Conservation (phyloP, 2,888 invertebrate species). For the Arrhopalites spinosus region DNA sequence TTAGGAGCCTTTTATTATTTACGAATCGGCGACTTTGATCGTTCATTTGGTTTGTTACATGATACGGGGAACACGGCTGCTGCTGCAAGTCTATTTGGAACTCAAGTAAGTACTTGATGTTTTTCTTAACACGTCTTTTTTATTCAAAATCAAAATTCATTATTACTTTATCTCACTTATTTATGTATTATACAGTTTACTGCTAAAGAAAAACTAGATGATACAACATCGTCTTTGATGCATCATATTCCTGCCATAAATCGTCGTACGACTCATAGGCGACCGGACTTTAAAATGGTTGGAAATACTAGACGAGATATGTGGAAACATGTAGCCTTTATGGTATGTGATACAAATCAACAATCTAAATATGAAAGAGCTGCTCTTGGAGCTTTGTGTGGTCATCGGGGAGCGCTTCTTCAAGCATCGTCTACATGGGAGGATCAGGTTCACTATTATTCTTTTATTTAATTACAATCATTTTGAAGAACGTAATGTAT, state of each 20-base stretch:
- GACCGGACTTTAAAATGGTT: slow-evolving; percentile 26
- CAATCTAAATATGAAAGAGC: slow-evolving; percentile 50
- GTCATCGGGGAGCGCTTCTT: slow-evolving; percentile 49
- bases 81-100: slow-evolving; percentile 45
- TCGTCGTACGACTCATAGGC: slow-evolving; percentile 38
- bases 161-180: no score
- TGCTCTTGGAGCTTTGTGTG: slow-evolving; percentile 47
- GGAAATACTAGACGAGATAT: slow-evolving; percentile 49
- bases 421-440: slow-evolving; percentile 51
- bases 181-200: no score
- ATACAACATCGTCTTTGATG: slow-evolving; percentile 19
- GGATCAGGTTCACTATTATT: slow-evolving; percentile 45
- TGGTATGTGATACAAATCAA: slow-evolving; percentile 51
- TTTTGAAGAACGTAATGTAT: background rate
- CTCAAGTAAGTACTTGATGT: no score
- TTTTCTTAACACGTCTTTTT: no score
- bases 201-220: slow-evolving; percentile 28
- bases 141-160: no score
- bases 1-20: slow-evolving; percentile 49
- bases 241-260: slow-evolving; percentile 27
- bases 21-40: slow-evolving; percentile 42
- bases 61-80: slow-evolving; percentile 49
- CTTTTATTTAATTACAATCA: background rate
- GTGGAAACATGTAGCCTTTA: slow-evolving; percentile 50
- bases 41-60: slow-evolving; percentile 41